Evolutionary conservation across 1,140 invertebrate species (phyloP), one percentile per base, ranked within the genome.

Genomic region (Apis laboriosa): DNA sequence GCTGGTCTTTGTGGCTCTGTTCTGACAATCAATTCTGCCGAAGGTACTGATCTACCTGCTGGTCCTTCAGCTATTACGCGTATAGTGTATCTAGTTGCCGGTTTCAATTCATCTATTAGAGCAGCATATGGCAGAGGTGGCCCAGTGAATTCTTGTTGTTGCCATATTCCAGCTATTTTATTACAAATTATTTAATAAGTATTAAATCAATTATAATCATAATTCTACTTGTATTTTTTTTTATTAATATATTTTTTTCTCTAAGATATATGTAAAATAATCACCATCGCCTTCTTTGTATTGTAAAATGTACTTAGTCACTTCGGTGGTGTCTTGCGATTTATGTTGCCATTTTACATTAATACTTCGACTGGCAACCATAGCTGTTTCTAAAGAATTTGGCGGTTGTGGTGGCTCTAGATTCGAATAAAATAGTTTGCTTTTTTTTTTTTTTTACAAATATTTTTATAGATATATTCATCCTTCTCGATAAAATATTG

Each of bases 1-100:
- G 96, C 96, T 0, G 97, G 97, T 71, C 96, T 95, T 93, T 97
- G 97, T 49, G 97, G 97, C 80, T 97, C 96, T 0, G 97, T 98
- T 85, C 94, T 95, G 1, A 97, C 95, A 1, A 94, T 88, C 9
- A 98, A 90, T 78, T 96, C 96, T n/a, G 95, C 93, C 75, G 97
- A 97, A 0, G 97, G 96, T 8, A 94, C 92, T 87, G 97, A 97
- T 84, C 95, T 94, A 4, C 97, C 97, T 0, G 97, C 96, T 8
- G 96, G 95, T 34, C 97, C 97, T 91, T 97, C 96, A 2, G 97
- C 97, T 77, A 97, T 95, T 0, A 98, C 95, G 21, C 97, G 94
- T 77, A 98, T 95, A 1, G 95, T 94, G 89, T 98, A 98, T 67
- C 94, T 95, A 0, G 97, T 98, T 0, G 97, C 96, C 12, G 97